Conservation (phyloP, 2,113 vertebrate species). For the Vulpes lagopus region DNA sequence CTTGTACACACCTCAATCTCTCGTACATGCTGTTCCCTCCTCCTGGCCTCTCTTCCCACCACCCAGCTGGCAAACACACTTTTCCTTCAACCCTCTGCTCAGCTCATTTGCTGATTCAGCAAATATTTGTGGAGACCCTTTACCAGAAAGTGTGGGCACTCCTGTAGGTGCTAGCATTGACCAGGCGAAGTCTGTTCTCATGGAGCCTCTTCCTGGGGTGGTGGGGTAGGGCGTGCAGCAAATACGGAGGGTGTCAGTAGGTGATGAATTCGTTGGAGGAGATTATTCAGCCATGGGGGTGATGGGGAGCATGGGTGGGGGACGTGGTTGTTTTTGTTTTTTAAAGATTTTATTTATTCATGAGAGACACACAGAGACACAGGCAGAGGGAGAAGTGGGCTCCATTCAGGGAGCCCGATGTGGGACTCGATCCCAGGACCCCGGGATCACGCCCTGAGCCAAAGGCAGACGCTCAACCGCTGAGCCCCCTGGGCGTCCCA, state of each 20-base stretch:
- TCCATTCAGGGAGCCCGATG: too few species aligned
- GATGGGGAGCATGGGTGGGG: rapidly evolving
- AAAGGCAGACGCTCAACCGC: too few species aligned
- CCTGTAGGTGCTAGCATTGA: too few species aligned
- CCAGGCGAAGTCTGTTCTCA: not conserved
- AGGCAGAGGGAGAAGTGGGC: too few species aligned
- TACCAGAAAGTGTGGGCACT: not conserved
- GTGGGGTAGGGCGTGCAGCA: not conserved
- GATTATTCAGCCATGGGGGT: not conserved
- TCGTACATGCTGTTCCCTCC: rapidly evolving
- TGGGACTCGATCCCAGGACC: too few species aligned
- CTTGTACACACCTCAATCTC: rapidly evolving
- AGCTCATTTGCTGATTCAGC: not conserved
- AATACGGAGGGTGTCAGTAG: rapidly evolving
- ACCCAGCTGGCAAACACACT: not conserved
- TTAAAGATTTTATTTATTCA: too few species aligned
- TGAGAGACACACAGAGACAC: too few species aligned
- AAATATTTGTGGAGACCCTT: not conserved
- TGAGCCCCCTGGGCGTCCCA: too few species aligned
- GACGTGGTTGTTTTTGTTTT: rapidly evolving
- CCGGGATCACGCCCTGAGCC: too few species aligned
- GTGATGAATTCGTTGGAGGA: not conserved
- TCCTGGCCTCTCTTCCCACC: not conserved
- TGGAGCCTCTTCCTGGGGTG: not conserved
- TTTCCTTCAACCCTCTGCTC: not conserved